Evolutionary conservation across 2,888 invertebrate genomes (phyloP).

Genomic region (Ptilodon capucinus): DNA sequence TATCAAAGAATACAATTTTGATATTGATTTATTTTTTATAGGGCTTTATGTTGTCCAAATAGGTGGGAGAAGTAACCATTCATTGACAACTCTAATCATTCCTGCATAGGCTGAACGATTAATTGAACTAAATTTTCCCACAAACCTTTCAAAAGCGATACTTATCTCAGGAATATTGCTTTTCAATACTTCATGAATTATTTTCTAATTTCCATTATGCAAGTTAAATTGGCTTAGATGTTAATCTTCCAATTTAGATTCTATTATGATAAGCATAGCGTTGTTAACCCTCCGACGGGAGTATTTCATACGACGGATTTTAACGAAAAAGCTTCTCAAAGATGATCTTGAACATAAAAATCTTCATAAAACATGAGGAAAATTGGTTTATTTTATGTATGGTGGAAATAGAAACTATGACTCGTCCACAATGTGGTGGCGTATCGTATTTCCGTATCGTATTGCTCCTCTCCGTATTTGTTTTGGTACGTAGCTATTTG

Average conservation of each 20-base stretch:
- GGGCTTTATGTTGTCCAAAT: too few species aligned
- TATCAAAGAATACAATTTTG: too few species aligned
- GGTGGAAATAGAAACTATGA: too few species aligned
- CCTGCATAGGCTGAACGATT: too few species aligned
- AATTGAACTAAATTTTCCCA: background rate
- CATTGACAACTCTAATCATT: too few species aligned
- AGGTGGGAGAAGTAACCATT: too few species aligned
- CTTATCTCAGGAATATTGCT: background rate
- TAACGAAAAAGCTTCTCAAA: conserved; percentile 5
- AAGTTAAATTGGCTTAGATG: background rate
- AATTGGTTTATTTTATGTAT: background rate
- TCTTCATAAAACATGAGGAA: background rate
- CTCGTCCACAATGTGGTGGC: too few species aligned
- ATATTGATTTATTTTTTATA: too few species aligned
- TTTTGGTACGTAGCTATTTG: too few species aligned
- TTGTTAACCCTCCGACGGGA: background rate
- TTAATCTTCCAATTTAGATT: conserved; percentile 7
- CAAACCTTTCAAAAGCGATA: background rate
- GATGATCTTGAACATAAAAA: conserved; percentile 5
- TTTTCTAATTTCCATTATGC: background rate
- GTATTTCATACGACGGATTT: conserved; percentile 4
- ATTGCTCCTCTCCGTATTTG: too few species aligned
- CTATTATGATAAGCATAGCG: conserved; percentile 5
- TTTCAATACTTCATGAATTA: background rate
- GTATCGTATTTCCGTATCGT: too few species aligned